Evolutionary conservation across 1,140 invertebrate genomes (phyloP).

Genomic region (Papilio xuthus): DNA sequence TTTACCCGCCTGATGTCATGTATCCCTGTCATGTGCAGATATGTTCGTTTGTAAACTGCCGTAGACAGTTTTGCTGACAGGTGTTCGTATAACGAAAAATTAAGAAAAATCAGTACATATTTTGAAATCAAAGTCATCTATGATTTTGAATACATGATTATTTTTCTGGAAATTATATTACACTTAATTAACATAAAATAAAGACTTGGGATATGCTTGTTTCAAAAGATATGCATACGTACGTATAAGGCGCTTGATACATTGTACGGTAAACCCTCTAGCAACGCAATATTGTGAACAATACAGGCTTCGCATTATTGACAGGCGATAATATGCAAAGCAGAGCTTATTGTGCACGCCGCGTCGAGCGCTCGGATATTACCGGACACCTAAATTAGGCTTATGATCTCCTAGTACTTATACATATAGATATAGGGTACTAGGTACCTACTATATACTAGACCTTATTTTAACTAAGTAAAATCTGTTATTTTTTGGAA

Average conservation of each 20-base stretch:
- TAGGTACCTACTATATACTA: too few relatives aligned
- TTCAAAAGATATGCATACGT: too few relatives aligned
- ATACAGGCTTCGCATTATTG: slow-evolving; percentile 29
- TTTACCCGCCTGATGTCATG: not conserved
- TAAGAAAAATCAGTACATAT: too few relatives aligned
- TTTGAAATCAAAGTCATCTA: too few relatives aligned
- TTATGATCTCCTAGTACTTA: not conserved
- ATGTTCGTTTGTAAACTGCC: not conserved
- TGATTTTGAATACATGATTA: too few relatives aligned
- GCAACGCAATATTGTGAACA: slow-evolving; percentile 1
- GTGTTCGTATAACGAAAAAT: too few relatives aligned
- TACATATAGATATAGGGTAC: not conserved
- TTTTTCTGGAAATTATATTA: too few relatives aligned
- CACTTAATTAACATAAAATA: too few relatives aligned
- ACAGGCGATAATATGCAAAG: slow-evolving; percentile 38
- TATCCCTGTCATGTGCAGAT: not conserved
- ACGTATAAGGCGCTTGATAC: not conserved
- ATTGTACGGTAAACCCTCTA: not conserved
- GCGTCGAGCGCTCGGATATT: not conserved
- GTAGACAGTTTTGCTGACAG: not conserved
- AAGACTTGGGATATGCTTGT: too few relatives aligned
- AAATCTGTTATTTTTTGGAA: too few relatives aligned
- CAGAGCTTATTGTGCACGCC: slow-evolving; percentile 29
- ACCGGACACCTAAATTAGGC: not conserved
- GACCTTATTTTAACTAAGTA: too few relatives aligned